Evolutionary conservation across 2,113 vertebrate species (phyloP).

Genomic region (Periophthalmus modestus): DNA sequence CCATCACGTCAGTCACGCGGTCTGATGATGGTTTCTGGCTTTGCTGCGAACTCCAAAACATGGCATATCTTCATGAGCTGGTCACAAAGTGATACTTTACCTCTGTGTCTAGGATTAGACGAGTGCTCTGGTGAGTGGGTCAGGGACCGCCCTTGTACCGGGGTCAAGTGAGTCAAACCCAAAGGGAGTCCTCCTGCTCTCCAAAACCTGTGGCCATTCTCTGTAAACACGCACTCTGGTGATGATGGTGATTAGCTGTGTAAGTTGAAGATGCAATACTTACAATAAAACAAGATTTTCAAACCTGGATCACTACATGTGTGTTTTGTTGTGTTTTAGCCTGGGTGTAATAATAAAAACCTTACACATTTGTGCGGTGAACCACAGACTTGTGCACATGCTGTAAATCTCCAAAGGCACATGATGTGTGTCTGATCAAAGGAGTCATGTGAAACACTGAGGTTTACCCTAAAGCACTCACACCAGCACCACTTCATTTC

Average conservation of each 20-base stretch:
- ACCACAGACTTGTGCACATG: background rate
- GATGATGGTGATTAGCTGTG: constrained; percentile 63
- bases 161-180: constrained; percentile 32
- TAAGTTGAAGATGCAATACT: constrained; percentile 78
- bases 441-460: constrained; percentile 12
- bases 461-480: constrained; percentile 8
- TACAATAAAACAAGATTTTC: constrained; percentile 79
- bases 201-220: constrained; percentile 72
- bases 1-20: constrained; percentile 3
- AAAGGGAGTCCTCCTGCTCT: constrained; percentile 52
- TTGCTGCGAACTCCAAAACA: constrained; percentile 33
- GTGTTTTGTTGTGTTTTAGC: background rate
- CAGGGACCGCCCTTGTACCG: constrained; percentile 26
- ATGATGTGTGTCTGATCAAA: constrained; percentile 34
- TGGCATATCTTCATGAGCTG: constrained; percentile 52
- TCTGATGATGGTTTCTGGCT: constrained; percentile 36
- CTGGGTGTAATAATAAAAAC: background rate
- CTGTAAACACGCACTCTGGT: constrained; percentile 76
- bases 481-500: constrained; percentile 27
- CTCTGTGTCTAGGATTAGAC: constrained; percentile 28
- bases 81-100: constrained; percentile 52
- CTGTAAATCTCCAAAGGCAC: constrained; percentile 15
- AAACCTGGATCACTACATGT: constrained; percentile 44
- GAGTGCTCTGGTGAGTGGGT: constrained; percentile 19
- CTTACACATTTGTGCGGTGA: background rate